Conservation (phyloP, 2,113 vertebrate genomes). For the Toxotes chatareus region DNA sequence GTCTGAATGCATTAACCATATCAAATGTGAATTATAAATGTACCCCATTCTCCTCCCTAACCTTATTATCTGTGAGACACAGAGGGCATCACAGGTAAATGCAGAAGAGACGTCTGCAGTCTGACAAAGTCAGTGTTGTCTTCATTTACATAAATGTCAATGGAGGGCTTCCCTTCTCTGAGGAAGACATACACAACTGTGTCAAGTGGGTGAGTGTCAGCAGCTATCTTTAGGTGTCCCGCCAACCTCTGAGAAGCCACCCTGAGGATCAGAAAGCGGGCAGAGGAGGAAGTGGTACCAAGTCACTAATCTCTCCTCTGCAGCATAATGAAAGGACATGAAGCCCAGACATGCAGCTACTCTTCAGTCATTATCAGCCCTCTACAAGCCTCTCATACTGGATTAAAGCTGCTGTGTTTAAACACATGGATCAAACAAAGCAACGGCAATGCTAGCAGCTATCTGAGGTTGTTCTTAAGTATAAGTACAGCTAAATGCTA, state of each 20-base stretch:
- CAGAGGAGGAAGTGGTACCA: constrained; percentile 3
- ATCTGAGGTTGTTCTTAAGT: background rate
- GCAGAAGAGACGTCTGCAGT: constrained; percentile 20
- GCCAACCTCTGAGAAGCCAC: background rate
- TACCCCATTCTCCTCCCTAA: constrained; percentile 18
- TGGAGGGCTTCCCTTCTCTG: constrained; percentile 16
- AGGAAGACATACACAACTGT: constrained; percentile 2
- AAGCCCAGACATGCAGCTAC: background rate
- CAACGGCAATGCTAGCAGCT: background rate
- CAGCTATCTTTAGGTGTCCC: background rate
- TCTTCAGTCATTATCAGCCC: background rate
- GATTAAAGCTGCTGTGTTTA: constrained; percentile 15
- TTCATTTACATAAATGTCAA: constrained; percentile 26
- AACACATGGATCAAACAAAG: background rate
- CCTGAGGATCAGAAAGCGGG: background rate
- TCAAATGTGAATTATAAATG: constrained; percentile 60
- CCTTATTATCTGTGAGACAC: constrained; percentile 27
- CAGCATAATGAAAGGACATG: constrained; percentile 25
- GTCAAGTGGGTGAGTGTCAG: constrained; percentile 20
- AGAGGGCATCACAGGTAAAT: constrained; percentile 27
- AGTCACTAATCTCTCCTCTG: constrained; percentile 29
- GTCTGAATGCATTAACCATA: constrained; percentile 63
- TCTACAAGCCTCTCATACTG: background rate
- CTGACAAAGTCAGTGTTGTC: constrained; percentile 23
- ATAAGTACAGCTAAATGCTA: background rate